Conservation (phyloP, 2,113 vertebrate species). For the Aleadryas rufinucha region DNA sequence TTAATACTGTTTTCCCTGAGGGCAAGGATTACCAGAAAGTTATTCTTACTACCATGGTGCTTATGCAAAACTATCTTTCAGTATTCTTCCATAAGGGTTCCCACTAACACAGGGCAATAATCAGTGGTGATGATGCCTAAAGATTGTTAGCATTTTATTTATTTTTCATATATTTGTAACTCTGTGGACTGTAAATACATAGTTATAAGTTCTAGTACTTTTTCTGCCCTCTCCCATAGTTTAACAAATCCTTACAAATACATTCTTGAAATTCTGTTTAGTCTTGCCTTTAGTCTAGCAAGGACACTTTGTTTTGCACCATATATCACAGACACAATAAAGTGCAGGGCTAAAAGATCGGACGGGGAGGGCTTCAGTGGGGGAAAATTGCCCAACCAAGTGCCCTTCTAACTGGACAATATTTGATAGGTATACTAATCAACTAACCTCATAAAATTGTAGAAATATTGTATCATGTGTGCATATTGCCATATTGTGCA, state of each 20-base stretch:
- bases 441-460: background rate
- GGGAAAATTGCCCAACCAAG: background rate
- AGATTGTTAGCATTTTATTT: background rate
- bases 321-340: background rate
- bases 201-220: background rate
- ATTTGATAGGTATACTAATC: background rate
- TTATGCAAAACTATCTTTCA: background rate
- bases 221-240: background rate
- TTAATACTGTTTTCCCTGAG: background rate
- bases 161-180: background rate
- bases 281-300: background rate
- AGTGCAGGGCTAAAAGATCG: background rate
- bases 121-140: too few species aligned
- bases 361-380: too few species aligned
- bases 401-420: background rate
- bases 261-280: background rate
- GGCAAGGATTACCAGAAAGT: background rate
- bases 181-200: background rate
- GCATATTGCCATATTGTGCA: background rate
- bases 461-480: background rate
- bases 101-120: background rate
- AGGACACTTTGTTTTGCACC: background rate
- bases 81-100: background rate
- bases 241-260: background rate
- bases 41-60: background rate